Evolutionary conservation across 2,113 vertebrate genomes (phyloP).

Genomic region (Zingel zingel): DNA sequence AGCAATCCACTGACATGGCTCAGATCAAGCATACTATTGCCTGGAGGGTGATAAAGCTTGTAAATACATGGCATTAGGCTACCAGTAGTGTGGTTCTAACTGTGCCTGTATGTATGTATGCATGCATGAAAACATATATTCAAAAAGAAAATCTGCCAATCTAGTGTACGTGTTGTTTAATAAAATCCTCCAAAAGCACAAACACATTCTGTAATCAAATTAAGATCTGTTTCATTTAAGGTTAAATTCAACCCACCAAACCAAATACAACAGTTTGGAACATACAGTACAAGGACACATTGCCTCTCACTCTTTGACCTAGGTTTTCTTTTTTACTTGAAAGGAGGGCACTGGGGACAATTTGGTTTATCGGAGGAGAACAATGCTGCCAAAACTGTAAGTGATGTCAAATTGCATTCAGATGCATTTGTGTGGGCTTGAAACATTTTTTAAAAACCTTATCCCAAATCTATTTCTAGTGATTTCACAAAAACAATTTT

Average conservation of each 20-base stretch:
- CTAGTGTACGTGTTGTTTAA: neutral
- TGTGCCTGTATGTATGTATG: neutral
- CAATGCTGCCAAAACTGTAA: neutral
- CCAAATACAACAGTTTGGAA: neutral
- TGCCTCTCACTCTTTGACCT: neutral
- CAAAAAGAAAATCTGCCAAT: neutral
- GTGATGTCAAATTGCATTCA: neutral
- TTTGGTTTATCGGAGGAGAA: neutral
- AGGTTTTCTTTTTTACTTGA: neutral
- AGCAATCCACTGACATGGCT: neutral
- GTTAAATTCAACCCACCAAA: neutral
- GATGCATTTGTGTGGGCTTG: neutral
- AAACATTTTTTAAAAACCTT: too few species aligned
- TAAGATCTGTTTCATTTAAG: neutral
- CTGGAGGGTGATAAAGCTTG: slow-evolving; percentile 5
- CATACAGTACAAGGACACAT: neutral
- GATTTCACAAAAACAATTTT: neutral
- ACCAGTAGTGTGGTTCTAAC: neutral
- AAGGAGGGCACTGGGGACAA: too few species aligned
- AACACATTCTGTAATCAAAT: neutral
- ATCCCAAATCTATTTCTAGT: neutral
- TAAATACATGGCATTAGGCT: slow-evolving; percentile 20
- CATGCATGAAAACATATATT: neutral
- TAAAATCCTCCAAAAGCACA: neutral
- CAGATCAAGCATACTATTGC: neutral